Base-by-base conservation (phyloP, 2,797 vertebrate species). In the Tapera naevia region DNA sequence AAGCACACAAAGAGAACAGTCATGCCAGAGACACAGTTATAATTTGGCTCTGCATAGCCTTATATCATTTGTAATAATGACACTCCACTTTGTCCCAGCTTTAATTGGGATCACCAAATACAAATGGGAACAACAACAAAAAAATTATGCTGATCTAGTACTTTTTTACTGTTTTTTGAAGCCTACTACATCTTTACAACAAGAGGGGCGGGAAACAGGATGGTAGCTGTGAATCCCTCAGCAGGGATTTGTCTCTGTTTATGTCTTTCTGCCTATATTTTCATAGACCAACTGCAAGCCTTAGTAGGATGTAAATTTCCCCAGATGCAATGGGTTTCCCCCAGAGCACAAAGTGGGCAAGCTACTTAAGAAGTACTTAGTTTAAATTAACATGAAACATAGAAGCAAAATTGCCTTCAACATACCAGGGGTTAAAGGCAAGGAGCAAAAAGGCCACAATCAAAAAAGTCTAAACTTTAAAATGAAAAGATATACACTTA, bases 151-250 rank as follows among this genome's bases (percentile, higher is more conserved):
- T 46, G 32, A 83, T 83, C 18, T 64, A 83, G 11, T 48, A 30
- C 30, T 65, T 83, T 82, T 91, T 65, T 43, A 30, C n/a, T 83
- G 28, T 5, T 43, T 87, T 89, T 51, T 56, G 28, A 87, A 96
- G 65, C 22, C 57, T 58, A 13, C 28, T 64, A 27, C 27, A 2
- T 41, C 71, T 80, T 92, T 71, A 57, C 24, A 78, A n/a, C 17
- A 56, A 54, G 10, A 7, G 13, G 14, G 17, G 17, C 4, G 2
- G n/a, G 27, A 78, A 60, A 24, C 7, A 46, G 88, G 51, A 11
- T 51, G 58, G 35, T 56, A 86, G 57, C 37, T 45, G 19, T 43
- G 50, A 48, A 72, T 65, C 14, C 46, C 66, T 57, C 56, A 76
- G 17, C 45, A 66, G 57, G 13, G 51, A 86, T 54, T 72, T 84